Conservation (phyloP, 2,113 vertebrate genomes). For the Pedionomus torquatus region DNA sequence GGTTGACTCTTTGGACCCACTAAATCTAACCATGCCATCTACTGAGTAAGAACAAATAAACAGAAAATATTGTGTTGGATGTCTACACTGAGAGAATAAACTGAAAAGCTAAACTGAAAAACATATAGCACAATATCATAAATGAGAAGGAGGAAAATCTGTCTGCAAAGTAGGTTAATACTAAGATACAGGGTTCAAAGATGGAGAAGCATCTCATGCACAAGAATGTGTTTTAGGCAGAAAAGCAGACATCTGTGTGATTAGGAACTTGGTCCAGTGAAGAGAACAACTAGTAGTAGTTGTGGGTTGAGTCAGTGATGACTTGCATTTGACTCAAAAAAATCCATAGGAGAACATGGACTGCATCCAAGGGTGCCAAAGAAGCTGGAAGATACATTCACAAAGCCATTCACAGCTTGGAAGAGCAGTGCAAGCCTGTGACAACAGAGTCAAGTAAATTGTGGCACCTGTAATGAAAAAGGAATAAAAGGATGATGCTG, state of each 20-base stretch:
- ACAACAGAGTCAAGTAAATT: not conserved
- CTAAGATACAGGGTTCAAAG: not conserved
- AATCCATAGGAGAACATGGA: not conserved
- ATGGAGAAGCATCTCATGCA: not conserved
- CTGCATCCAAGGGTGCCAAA: not conserved
- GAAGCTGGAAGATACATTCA: not conserved
- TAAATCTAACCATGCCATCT: not conserved
- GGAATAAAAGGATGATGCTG: not conserved
- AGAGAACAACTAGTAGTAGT: not conserved
- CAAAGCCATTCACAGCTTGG: not conserved
- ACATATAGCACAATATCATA: rapidly evolving
- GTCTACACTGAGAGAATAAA: not conserved
- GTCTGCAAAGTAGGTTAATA: not conserved
- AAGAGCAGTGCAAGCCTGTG: not conserved
- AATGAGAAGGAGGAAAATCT: not conserved
- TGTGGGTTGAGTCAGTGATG: not conserved
- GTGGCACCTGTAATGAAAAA: not conserved
- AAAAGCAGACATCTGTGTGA: not conserved
- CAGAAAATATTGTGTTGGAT: not conserved
- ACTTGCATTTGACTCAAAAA: not conserved
- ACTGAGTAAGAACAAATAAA: not conserved
- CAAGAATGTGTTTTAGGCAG: not conserved
- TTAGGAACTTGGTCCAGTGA: not conserved
- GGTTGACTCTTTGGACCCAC: not conserved
- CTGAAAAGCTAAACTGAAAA: not conserved